Percentiles rank a stretch among this genome's conserved stretches.
Evolutionary conservation across 2,888 invertebrate genomes (phyloP).

Genomic region (Thymelicus acteon): DNA sequence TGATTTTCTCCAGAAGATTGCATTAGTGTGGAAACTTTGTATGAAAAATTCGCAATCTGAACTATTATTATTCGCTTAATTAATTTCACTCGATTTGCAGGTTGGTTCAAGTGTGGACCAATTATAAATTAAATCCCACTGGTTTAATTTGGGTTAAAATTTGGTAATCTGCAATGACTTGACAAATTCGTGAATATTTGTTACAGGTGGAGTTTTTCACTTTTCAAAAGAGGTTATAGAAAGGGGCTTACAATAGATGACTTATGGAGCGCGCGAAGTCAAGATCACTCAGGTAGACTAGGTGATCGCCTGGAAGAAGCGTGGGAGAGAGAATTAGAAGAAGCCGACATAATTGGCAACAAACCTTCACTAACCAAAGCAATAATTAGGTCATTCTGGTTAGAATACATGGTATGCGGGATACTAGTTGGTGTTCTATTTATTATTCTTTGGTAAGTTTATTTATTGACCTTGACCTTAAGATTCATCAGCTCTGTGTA

Average conservation of each 20-base stretch:
- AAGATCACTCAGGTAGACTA: constrained; percentile 87
- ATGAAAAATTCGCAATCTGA: too few species aligned
- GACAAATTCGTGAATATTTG: constrained; percentile 19
- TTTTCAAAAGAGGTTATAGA: constrained; percentile 86
- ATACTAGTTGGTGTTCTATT: constrained; percentile 83
- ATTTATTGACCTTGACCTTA: constrained; percentile 15
- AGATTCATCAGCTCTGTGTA: neutral
- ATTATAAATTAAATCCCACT: too few species aligned
- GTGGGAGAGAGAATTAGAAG: constrained; percentile 85
- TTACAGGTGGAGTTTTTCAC: constrained; percentile 88
- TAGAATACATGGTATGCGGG: constrained; percentile 86
- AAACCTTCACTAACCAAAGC: constrained; percentile 86
- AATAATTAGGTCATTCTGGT: constrained; percentile 85
- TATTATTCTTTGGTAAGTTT: constrained; percentile 83
- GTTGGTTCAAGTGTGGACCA: too few species aligned
- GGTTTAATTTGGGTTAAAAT: too few species aligned
- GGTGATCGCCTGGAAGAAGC: constrained; percentile 88
- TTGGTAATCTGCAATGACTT: neutral
- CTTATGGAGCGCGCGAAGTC: constrained; percentile 85
- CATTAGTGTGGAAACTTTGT: too few species aligned
- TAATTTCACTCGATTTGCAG: too few species aligned
- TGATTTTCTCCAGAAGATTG: too few species aligned
- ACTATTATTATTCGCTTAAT: too few species aligned
- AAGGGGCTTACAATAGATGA: constrained; percentile 87
- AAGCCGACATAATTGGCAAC: constrained; percentile 72